phyloP scores from a whole-genome alignment of 2,888 invertebrate genomes.

The Drosophila buzzatii region DNA sequence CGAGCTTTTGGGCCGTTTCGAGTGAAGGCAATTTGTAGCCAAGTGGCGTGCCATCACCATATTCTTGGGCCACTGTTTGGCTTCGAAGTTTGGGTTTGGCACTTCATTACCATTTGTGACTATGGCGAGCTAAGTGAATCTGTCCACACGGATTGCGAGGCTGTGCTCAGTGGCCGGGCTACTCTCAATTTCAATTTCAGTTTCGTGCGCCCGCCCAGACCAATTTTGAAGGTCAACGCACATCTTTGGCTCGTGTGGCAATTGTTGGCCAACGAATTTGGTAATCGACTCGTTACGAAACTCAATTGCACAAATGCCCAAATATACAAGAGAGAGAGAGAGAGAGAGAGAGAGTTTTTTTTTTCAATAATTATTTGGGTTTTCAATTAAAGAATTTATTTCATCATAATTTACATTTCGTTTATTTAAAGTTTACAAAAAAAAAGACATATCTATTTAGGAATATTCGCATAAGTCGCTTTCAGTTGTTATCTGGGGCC shows the following conservation, averaged over 20 bases:
- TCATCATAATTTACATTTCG: slow-evolving; percentile 31
- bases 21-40: slow-evolving; percentile 43
- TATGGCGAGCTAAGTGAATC: slow-evolving; percentile 63
- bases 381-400: slow-evolving; percentile 1
- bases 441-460: background rate
- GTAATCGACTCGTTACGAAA: slow-evolving; percentile 20
- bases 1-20: slow-evolving; percentile 7
- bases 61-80: slow-evolving; percentile 43
- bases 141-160: slow-evolving; percentile 46
- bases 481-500: slow-evolving; percentile 12
- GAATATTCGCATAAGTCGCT: slow-evolving; percentile 13
- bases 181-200: slow-evolving; percentile 50
- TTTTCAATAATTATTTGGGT: background rate
- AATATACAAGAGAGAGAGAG: background rate
- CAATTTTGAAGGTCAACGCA: slow-evolving; percentile 26
- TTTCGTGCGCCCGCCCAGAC: slow-evolving; percentile 4
- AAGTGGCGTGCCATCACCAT: slow-evolving; percentile 45
- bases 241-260: slow-evolving; percentile 3
- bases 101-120: slow-evolving; percentile 53
- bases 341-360: too few relatives aligned
- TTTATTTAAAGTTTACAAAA: slow-evolving; percentile 38
- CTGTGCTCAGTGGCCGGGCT: background rate
- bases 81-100: slow-evolving; percentile 28
- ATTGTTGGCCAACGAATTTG: slow-evolving; percentile 19
- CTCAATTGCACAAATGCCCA: slow-evolving; percentile 10